Evolutionary conservation across 2,888 invertebrate species (phyloP), one percentile per base, ranked within the genome.

Genomic region (Sphecodes monilicornis): DNA sequence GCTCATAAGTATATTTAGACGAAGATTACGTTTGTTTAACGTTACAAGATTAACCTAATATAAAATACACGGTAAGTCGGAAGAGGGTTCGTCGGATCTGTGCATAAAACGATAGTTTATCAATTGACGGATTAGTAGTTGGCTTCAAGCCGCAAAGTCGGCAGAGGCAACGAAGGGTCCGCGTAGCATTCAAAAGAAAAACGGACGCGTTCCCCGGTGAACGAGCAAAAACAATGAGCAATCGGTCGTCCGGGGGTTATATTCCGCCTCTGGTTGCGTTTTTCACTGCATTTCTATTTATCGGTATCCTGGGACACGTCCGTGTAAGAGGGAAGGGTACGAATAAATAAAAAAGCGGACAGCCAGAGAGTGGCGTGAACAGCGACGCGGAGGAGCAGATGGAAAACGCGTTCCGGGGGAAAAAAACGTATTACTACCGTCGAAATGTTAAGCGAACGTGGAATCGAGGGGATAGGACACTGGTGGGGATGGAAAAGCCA

Each of bases 151-250:
- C 18, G 32, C 54, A 57, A 76, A 41, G 36, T 78, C 64, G 73
- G 32, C 22, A 69, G 1, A 41, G 26, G 32, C 32, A 46, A 43
- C 41, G 78, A 77, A 54, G 73, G 54, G 26, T 18, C 68, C 68
- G 54, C 54, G 46, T 72, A 54, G 71, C 75, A 41, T 43, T 54
- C 46, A 5, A 22, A 78, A 71, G 68, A 54, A 60, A 85, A 78
- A 76, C 71, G 66, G 39, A 75, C 50, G 74, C 75, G 82, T 76
- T 74, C 66, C 64, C 69, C 70, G 71, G 39, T 66, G 70, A 68
- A 26, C 29, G 36, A 41, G 80, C 46, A 88, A 90, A 90, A 90
- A 90, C 88, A 88, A 87, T 88, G 88, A 90, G 81, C 89, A 90
- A 90, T 88, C 80, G 85, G 73, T 85, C 80, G 82, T 86, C 78